phyloP scores from a whole-genome alignment of 2,888 invertebrate genomes.

The Dolichomitus sp. region DNA sequence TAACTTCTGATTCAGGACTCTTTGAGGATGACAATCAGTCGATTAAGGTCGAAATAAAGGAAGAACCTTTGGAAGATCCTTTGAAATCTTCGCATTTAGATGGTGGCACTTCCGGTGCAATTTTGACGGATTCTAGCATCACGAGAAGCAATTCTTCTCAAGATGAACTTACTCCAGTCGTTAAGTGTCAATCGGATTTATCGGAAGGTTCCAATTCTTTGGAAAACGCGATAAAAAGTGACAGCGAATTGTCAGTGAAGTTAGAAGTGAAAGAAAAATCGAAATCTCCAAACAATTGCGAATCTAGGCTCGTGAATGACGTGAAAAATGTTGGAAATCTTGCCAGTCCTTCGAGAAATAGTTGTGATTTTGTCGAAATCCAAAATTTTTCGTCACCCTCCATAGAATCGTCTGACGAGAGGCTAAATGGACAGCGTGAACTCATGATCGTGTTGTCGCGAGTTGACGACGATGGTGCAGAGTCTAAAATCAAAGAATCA shows the following conservation, averaged over 20 bases:
- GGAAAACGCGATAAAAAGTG: not conserved
- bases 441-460: constrained; percentile 77
- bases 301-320: not conserved
- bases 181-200: not conserved
- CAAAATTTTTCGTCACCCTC: not conserved
- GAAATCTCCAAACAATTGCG: not conserved
- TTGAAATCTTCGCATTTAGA: not conserved
- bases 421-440: constrained; percentile 40
- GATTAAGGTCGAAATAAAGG: not conserved
- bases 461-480: constrained; percentile 65
- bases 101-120: not conserved
- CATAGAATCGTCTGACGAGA: not conserved
- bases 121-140: not conserved
- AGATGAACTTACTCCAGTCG: not conserved
- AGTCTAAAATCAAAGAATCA: not conserved
- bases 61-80: not conserved
- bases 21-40: constrained; percentile 55
- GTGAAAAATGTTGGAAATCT: not conserved
- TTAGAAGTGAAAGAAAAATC: not conserved
- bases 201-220: not conserved
- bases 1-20: constrained; percentile 76
- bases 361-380: not conserved
- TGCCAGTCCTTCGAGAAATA: not conserved
- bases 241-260: not conserved
- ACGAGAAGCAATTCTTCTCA: not conserved